Percentiles rank a stretch among this genome's conserved stretches.
Conservation (phyloP, 2,113 vertebrate species). For the Myrmecobius fasciatus region DNA sequence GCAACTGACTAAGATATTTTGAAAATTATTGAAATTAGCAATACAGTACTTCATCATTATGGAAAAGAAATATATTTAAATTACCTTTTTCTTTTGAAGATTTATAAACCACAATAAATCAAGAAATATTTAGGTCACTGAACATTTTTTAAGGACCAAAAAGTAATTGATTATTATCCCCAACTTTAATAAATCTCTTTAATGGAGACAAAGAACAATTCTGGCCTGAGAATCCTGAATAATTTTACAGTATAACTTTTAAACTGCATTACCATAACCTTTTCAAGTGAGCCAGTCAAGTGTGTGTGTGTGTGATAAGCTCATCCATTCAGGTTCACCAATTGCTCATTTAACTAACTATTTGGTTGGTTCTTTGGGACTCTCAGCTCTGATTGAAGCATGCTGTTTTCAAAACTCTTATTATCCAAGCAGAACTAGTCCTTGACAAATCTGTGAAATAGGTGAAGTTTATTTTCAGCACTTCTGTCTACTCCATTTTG, state of each 20-base stretch:
- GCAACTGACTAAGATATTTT: constrained; percentile 51
- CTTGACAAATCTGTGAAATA: neutral
- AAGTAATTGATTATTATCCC: constrained; percentile 55
- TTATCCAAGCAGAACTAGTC: neutral
- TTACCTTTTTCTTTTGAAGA: constrained; percentile 51
- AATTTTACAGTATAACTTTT: constrained; percentile 44
- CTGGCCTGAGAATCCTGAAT: constrained; percentile 39
- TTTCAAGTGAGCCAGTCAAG: constrained; percentile 48
- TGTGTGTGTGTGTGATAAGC: constrained; percentile 33
- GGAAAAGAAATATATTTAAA: constrained; percentile 55
- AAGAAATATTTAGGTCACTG: constrained; percentile 38
- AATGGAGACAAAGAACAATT: constrained; percentile 58
- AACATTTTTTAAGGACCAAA: constrained; percentile 52
- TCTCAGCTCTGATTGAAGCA: constrained; percentile 12
- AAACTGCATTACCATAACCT: constrained; percentile 41
- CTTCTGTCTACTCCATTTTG: neutral
- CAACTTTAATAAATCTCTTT: constrained; percentile 51
- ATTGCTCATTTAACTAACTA: neutral
- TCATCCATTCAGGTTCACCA: neutral
- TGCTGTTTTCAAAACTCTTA: constrained; percentile 15
- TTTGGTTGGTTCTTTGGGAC: constrained; percentile 28
- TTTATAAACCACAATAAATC: constrained; percentile 56
- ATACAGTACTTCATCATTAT: constrained; percentile 43
- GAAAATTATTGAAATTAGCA: constrained; percentile 62
- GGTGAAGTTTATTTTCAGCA: neutral